Base-by-base conservation (phyloP, 2,888 invertebrate genomes). In the Agrotis segetum region DNA sequence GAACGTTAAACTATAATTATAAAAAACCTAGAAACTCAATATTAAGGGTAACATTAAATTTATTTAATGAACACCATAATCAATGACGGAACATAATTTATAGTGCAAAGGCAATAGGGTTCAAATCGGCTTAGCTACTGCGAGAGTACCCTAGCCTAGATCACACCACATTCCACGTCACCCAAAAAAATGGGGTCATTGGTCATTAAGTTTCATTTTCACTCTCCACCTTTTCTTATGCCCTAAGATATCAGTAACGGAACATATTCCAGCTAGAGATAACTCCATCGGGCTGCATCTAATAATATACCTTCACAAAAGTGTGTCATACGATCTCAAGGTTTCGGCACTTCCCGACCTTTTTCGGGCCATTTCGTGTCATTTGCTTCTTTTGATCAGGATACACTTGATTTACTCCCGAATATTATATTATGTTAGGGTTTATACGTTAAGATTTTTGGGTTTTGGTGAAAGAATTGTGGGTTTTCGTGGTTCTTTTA, bases 331-430 rank as follows among this genome's bases (percentile, higher is more conserved):
- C 58, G 73, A 71, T 69, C 65, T 56, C 56, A 19, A 53, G 71
- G 21, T 58, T 55, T 58, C 29, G 19, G 59, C 67, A 62, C 74
- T 75, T 85, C 58, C 66, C 73, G 71, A 80, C 80, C 78, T 77
- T 83, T 84, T 83, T 77, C 67, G 77, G 72, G 44, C 52, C 71
- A 59, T 78, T 80, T 79, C 80, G 46, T 60, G 69, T 83, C 77
- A 80, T 77, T 75, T 67, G 55, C 68, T 70, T 46, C 16, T 77
- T 83, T 82, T 85, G 77, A 83, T 83, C 83, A 67, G 71, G 61
- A 70, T 66, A 46, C 73, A 72, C 71, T 77, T 83, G 85, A 85
- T 85, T 83, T 85, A 77, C 71, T 71, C 44, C 44, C 65, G 59
- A 80, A 79, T 78, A 69, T 80, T 55, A 58, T 17, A 76, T 66